phyloP scores from a whole-genome alignment of 2,113 vertebrate genomes.

The Siniperca knerii region DNA sequence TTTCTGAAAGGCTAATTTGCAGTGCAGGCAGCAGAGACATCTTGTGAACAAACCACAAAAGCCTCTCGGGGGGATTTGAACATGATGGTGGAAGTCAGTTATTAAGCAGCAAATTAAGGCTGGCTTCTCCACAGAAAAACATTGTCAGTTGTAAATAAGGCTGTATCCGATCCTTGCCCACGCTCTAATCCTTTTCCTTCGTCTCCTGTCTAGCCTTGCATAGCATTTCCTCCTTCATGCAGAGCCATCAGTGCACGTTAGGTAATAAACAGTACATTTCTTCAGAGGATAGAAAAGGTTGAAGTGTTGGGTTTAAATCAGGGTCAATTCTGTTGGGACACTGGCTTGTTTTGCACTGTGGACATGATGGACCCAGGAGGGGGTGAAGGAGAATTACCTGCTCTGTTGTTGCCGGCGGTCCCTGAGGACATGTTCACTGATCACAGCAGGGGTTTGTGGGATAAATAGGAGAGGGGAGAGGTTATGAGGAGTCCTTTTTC shows the following conservation, averaged over 20 bases:
- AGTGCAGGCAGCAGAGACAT: constrained; percentile 83
- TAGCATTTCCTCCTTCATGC: constrained; percentile 49
- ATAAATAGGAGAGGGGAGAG: constrained; percentile 58
- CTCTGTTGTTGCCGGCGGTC: constrained; percentile 69
- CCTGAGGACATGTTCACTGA: constrained; percentile 65
- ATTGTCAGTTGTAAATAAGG: constrained; percentile 83
- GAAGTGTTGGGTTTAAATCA: constrained; percentile 56
- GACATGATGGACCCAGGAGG: constrained; percentile 68
- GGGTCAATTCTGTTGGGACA: constrained; percentile 57
- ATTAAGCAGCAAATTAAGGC: constrained; percentile 95
- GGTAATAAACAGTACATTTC: constrained; percentile 65
- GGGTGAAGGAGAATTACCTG: constrained; percentile 77
- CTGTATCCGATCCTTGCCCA: constrained; percentile 70
- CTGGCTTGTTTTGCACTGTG: constrained; percentile 62
- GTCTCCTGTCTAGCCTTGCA: constrained; percentile 60
- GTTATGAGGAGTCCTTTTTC: constrained; percentile 56
- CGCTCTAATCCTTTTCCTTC: constrained; percentile 57
- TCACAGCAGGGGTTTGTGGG: constrained; percentile 71
- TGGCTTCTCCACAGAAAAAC: constrained; percentile 84
- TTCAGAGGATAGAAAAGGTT: constrained; percentile 30
- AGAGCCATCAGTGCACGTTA: constrained; percentile 47
- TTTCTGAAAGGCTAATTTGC: constrained; percentile 92
- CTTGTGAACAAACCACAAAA: constrained; percentile 87
- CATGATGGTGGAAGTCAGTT: constrained; percentile 90
- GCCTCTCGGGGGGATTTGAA: constrained; percentile 89